These are phyloP conservation scores for Etheostoma nigrum DNA, from an alignment of 2,797 vertebrate genomes.

Conservation along the genomic window DNA sequence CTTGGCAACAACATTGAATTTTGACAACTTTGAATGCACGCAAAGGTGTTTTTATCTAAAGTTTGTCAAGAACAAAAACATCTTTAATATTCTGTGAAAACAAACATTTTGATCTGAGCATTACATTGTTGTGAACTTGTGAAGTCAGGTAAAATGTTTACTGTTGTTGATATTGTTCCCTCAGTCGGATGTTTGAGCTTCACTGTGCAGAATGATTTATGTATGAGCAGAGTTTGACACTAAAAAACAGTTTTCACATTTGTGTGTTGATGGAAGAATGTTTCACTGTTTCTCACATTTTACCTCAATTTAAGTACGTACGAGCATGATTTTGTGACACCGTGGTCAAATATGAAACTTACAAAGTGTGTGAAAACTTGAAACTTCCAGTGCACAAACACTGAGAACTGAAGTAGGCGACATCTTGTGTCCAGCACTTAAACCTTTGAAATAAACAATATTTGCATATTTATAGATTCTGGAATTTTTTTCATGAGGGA, in stretches of 20 bases:
- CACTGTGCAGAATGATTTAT: background rate
- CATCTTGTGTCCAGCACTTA: too few relatives aligned
- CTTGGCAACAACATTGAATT: slow-evolving; percentile 21
- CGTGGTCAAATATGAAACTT: background rate
- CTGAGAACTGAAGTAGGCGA: too few relatives aligned
- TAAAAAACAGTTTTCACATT: background rate
- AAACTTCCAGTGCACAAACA: too few relatives aligned
- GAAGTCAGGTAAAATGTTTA: background rate
- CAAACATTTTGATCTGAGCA: background rate
- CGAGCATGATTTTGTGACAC: too few relatives aligned
- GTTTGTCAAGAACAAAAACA: slow-evolving; percentile 34
- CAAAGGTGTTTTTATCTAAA: slow-evolving; percentile 32
- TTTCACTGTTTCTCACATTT: too few relatives aligned
- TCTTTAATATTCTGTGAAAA: background rate
- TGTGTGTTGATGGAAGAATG: too few relatives aligned
- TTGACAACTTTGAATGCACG: slow-evolving; percentile 20
- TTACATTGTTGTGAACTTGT: background rate
- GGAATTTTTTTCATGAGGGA: too few relatives aligned
- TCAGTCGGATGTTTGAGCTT: background rate
- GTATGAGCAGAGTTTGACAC: background rate
- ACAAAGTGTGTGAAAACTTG: too few relatives aligned
- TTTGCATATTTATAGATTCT: too few relatives aligned
- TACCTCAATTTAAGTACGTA: too few relatives aligned
- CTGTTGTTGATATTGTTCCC: too few relatives aligned
- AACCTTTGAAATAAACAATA: too few relatives aligned